These are phyloP conservation scores for Tylochromis polylepis DNA, from an alignment of 2,113 vertebrate species.

Conservation along the genomic window DNA sequence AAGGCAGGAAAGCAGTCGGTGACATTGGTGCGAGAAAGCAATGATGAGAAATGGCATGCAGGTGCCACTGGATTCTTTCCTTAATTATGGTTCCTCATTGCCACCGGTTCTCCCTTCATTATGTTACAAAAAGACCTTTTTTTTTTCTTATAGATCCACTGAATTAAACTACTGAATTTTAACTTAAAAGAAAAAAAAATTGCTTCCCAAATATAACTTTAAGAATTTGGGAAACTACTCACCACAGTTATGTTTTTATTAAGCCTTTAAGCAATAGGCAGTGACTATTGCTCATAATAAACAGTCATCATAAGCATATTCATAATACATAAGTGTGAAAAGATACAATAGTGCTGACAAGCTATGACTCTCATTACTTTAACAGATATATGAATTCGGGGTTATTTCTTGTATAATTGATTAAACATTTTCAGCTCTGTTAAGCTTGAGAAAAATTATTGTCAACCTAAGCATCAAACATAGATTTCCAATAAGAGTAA, in stretches of 20 bases:
- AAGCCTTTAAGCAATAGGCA: background rate
- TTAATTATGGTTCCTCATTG: constrained; percentile 36
- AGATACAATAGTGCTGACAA: constrained; percentile 10
- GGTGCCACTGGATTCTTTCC: constrained; percentile 47
- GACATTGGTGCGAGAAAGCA: constrained; percentile 49
- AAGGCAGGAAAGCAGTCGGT: constrained; percentile 45
- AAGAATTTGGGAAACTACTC: background rate
- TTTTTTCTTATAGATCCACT: background rate
- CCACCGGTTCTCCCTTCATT: constrained; percentile 22
- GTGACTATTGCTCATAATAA: background rate
- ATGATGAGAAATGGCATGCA: constrained; percentile 72
- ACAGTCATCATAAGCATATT: background rate
- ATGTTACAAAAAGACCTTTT: constrained; percentile 5
- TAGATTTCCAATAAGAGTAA: constrained; percentile 65
- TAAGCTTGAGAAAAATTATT: constrained; percentile 50
- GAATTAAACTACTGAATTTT: background rate
- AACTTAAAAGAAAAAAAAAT: background rate
- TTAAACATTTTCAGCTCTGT: constrained; percentile 62
- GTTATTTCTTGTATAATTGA: constrained; percentile 55
- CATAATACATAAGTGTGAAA: background rate
- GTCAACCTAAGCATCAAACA: constrained; percentile 41
- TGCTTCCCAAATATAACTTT: background rate
- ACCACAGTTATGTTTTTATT: background rate
- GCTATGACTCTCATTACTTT: constrained; percentile 34
- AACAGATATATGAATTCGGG: constrained; percentile 29